These are phyloP conservation scores for Enteromius treurensis DNA, from an alignment of 2,797 vertebrate genomes.

Conservation along the genomic window DNA sequence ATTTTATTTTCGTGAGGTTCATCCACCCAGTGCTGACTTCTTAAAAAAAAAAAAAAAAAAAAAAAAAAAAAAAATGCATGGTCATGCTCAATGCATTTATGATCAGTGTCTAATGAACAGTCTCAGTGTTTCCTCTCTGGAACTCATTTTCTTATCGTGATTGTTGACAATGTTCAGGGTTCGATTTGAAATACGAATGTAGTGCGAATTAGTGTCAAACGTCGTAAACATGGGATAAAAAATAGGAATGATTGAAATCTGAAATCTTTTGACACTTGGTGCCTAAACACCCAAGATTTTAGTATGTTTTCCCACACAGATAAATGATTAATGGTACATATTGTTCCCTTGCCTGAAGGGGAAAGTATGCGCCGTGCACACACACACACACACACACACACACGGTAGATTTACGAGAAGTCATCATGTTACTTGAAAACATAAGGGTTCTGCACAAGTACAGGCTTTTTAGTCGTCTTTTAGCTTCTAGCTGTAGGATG, in stretches of 20 bases:
- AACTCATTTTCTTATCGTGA: constrained; percentile 37
- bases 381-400: not conserved
- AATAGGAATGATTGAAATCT: not conserved
- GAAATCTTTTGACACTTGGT: constrained; percentile 21
- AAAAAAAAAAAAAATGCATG: too few species aligned
- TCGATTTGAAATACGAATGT: constrained; percentile 8
- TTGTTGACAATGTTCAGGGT: constrained; percentile 19
- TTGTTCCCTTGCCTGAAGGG: constrained; percentile 6
- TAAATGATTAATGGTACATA: constrained; percentile 44
- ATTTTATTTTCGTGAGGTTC: not conserved
- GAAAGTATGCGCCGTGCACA: constrained; percentile 16
- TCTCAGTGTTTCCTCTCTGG: constrained; percentile 3
- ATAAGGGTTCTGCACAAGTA: constrained; percentile 16
- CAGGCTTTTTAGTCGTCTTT: constrained; percentile 43
- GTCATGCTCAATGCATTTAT: constrained; percentile 47
- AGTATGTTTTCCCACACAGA: constrained; percentile 20
- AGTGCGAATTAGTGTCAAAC: not conserved
- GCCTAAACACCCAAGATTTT: constrained; percentile 10
- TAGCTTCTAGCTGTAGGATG: constrained; percentile 59
- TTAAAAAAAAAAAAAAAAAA: not conserved
- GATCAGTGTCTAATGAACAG: constrained; percentile 30
- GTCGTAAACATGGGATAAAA: not conserved
- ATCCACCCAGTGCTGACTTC: constrained; percentile 8
- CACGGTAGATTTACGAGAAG: constrained; percentile 16
- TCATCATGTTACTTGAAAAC: constrained; percentile 37